Evolutionary conservation across 2,888 invertebrate species (phyloP).

Genomic region (Lasius fuliginosus): DNA sequence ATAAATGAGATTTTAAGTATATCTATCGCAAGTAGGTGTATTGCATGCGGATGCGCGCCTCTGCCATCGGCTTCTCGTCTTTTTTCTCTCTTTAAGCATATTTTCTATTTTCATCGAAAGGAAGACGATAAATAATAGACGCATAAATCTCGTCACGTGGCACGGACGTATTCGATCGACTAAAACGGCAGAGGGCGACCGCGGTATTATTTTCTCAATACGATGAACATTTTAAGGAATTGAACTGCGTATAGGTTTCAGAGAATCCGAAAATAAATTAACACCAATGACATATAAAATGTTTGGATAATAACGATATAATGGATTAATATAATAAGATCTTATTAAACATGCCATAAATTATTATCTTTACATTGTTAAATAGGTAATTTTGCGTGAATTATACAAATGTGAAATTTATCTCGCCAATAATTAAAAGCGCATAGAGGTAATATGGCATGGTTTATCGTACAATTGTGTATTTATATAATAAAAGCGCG

Average conservation of each 20-base stretch:
- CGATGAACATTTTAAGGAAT: conserved; percentile 61
- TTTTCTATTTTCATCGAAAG: conserved; percentile 77
- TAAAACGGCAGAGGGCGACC: conserved; percentile 71
- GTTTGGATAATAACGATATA: neutral
- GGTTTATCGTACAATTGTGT: neutral
- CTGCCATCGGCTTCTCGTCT: conserved; percentile 27
- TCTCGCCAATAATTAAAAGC: conserved; percentile 21
- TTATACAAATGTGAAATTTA: conserved; percentile 25
- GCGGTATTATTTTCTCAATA: conserved; percentile 71
- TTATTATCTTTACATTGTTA: neutral
- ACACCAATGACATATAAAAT: neutral
- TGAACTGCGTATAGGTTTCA: conserved; percentile 50
- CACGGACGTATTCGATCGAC: conserved; percentile 78
- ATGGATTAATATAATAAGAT: neutral
- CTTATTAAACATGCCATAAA: neutral
- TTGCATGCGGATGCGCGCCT: conserved; percentile 51
- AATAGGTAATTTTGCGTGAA: neutral
- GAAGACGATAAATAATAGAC: conserved; percentile 77
- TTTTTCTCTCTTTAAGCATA: conserved; percentile 70
- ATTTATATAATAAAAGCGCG: neutral
- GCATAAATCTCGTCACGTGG: conserved; percentile 78
- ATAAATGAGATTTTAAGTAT: conserved; percentile 85
- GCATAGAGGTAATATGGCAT: neutral
- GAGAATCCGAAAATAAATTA: conserved; percentile 13
- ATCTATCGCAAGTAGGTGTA: conserved; percentile 69